Percentiles rank a stretch among this genome's conserved stretches.
Conservation (phyloP, 2,888 invertebrate species). For the Stenurella melanura region DNA sequence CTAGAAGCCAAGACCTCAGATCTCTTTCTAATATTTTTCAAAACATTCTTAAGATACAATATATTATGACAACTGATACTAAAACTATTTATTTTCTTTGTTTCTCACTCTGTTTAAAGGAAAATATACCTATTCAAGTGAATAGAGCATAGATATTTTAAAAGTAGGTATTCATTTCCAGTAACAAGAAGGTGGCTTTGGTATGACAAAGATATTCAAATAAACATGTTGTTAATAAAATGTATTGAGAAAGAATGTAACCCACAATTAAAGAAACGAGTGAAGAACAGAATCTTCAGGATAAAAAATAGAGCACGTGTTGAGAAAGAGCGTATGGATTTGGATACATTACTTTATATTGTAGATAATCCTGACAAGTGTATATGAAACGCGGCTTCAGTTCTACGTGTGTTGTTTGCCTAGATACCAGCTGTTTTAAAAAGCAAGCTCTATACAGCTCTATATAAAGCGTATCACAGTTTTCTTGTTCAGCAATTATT, state of each 20-base stretch:
- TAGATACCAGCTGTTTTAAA: background rate
- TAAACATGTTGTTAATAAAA: background rate
- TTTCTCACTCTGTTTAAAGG: too few relatives aligned
- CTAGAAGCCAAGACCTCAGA: too few relatives aligned
- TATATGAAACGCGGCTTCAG: background rate
- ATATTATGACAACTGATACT: too few relatives aligned
- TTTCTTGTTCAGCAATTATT: background rate
- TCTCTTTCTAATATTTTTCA: too few relatives aligned
- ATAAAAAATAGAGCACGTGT: background rate
- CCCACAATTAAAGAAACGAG: background rate
- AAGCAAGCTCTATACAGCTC: too few relatives aligned
- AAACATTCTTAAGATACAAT: too few relatives aligned
- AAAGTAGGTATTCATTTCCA: too few relatives aligned
- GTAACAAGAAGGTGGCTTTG: too few relatives aligned
- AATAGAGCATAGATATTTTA: too few relatives aligned
- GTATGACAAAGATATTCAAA: too few relatives aligned
- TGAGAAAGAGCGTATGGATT: background rate
- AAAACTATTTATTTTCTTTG: too few relatives aligned
- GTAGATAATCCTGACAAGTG: background rate
- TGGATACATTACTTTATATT: background rate
- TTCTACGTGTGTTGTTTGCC: background rate
- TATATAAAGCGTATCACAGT: background rate
- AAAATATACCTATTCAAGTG: too few relatives aligned
- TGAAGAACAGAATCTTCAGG: background rate
- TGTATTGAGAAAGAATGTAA: background rate